Conservation (phyloP, 2,888 invertebrate genomes). For the Rotaria macrura region DNA sequence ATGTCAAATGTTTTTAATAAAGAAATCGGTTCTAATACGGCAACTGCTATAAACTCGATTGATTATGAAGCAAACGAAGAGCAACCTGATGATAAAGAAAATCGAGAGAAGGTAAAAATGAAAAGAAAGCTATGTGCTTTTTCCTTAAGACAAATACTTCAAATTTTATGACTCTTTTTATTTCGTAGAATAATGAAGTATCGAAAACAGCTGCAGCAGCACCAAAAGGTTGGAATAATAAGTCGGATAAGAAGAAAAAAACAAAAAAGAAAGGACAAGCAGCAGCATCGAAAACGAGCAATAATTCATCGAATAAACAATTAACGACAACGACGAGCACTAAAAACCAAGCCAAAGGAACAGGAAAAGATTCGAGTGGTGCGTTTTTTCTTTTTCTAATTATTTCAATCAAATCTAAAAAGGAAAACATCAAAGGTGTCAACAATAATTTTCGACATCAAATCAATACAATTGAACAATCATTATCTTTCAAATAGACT, state of each 20-base stretch:
- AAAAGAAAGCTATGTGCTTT: too few species aligned
- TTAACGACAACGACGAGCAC: not conserved
- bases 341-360: not conserved
- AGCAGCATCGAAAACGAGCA: not conserved
- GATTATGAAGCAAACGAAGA: constrained; percentile 11
- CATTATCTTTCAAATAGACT: too few species aligned
- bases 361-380: constrained; percentile 7
- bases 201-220: not conserved
- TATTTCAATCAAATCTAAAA: too few species aligned
- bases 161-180: not conserved
- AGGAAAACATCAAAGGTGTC: too few species aligned
- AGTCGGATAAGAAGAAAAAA: constrained; percentile 50
- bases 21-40: constrained; percentile 27
- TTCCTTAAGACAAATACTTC: not conserved
- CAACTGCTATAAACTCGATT: not conserved
- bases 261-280: constrained; percentile 37
- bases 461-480: too few species aligned
- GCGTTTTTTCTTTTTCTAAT: not conserved
- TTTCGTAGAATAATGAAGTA: not conserved
- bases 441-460: too few species aligned
- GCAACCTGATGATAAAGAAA: constrained; percentile 18
- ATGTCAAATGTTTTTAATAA: constrained; percentile 59
- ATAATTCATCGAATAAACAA: not conserved
- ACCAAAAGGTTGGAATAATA: constrained; percentile 58
- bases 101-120: constrained; percentile 2